Conservation (phyloP, 2,888 invertebrate genomes). For the Drosophila sordidula region DNA sequence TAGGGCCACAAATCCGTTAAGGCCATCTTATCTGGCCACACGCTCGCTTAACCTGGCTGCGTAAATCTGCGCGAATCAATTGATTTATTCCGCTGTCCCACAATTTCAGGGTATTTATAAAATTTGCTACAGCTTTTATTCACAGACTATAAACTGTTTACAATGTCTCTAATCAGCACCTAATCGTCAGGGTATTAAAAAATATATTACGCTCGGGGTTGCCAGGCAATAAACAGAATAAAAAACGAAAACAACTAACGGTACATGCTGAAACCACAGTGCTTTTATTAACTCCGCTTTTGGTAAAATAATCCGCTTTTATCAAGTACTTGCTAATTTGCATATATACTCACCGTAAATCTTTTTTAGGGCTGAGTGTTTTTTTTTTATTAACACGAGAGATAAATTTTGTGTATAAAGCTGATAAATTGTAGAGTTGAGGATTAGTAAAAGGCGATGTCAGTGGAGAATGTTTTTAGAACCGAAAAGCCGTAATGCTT, state of each 20-base stretch:
- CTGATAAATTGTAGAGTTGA: too few relatives aligned
- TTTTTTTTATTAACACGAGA: conserved; percentile 25
- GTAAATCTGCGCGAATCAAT: conserved; percentile 55
- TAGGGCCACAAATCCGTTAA: conserved; percentile 51
- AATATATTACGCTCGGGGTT: conserved; percentile 24
- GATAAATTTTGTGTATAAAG: background rate
- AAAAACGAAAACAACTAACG: background rate
- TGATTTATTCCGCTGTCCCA: conserved; percentile 46
- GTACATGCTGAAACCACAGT: conserved; percentile 5
- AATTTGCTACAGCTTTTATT: conserved; percentile 25
- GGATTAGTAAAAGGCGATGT: too few relatives aligned
- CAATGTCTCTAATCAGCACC: conserved; percentile 55
- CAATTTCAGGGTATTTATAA: background rate
- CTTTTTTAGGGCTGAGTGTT: background rate
- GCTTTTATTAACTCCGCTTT: conserved; percentile 2
- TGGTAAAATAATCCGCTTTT: conserved; percentile 9
- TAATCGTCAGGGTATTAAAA: conserved; percentile 32
- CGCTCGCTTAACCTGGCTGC: conserved; percentile 1
- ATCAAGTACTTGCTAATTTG: conserved; percentile 35
- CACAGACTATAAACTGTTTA: conserved; percentile 50
- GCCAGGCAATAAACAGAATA: conserved; percentile 40
- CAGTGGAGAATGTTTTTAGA: too few relatives aligned
- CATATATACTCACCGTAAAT: conserved; percentile 40
- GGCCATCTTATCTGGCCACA: conserved; percentile 28
- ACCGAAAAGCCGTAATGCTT: too few relatives aligned